Evolutionary conservation across 2,888 invertebrate species (phyloP).

Genomic region (Coelopa pilipes): DNA sequence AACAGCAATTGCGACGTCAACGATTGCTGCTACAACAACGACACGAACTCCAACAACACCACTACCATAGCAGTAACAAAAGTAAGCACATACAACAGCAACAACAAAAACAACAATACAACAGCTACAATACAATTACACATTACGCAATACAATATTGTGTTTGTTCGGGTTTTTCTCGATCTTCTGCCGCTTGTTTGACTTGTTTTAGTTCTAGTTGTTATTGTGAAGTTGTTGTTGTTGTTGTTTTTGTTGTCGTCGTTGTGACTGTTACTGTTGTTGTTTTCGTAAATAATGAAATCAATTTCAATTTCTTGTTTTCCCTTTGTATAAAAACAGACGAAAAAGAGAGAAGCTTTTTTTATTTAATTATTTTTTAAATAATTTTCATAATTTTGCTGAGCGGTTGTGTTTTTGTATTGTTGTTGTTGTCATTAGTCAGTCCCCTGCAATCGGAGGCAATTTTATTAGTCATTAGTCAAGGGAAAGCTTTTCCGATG

Average conservation of each 20-base stretch:
- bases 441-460: too few species aligned
- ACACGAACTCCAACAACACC: neutral
- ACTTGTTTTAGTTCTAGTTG: neutral
- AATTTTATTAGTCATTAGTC: too few species aligned
- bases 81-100: conserved; percentile 4
- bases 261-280: neutral
- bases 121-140: neutral
- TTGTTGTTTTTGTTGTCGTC: neutral
- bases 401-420: too few species aligned
- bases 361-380: too few species aligned
- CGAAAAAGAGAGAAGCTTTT: too few species aligned
- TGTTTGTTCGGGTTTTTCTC: too few species aligned
- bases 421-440: too few species aligned
- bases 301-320: too few species aligned
- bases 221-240: neutral
- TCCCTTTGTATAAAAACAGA: too few species aligned
- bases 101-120: neutral
- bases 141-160: neutral
- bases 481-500: neutral
- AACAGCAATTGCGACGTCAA: neutral
- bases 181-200: too few species aligned
- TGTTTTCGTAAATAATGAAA: neutral
- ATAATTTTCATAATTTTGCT: too few species aligned
- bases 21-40: neutral
- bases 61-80: neutral